Evolutionary conservation across 2,113 vertebrate species (phyloP), one percentile per base, ranked within the genome.

Genomic region (Mesembrinibis cayennensis): DNA sequence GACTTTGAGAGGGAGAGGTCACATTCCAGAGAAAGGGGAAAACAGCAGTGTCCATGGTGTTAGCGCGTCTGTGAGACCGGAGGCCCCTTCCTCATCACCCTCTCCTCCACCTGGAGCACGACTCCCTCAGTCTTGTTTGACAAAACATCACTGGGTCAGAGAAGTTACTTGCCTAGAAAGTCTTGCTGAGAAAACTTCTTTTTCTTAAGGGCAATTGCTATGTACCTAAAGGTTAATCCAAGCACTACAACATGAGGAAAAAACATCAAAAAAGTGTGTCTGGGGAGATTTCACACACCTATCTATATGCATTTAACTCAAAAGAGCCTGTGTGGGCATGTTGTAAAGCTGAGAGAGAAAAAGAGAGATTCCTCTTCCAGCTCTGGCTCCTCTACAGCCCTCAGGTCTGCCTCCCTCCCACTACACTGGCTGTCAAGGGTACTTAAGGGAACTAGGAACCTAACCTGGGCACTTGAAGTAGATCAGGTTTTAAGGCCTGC

Each of bases 21-120:
- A 7, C 9, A 21, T 5, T 40, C 29, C 59, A 47, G 49, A 22
- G 66, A 16, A 23, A 47, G 55, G 25, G 58, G 67, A 55, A 40
- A 42, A 6, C 7, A 20, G n/a, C 62, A 7, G 0, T 17, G 10
- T 29, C 32, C 2, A 4, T 1, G 15, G 55, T 1, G 1, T 13
- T 42, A 10, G 30, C 1, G 1, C 13, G 4, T 25, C 76, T 42
- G 76, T 62, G 23, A 42, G 80, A 16, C 53, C 45, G 40, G n/a
- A 26, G 34, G 4, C 6, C 38, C 29, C 11, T 16, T 78, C 32
- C 69, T 42, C 40, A 9, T 3, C 13, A n/a, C 44, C 30, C 56
- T 63, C 82, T 52, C 38, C 80, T 61, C 23, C 44, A 27, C 36
- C 71, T 36, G 6, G 13, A 63, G 42, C 70, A 53, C 30, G 36